A percentile compares a stretch with the other conserved stretches of the same genome.
Evolutionary conservation across 2,888 invertebrate genomes (phyloP).

Genomic region (Apotomis turbidana): DNA sequence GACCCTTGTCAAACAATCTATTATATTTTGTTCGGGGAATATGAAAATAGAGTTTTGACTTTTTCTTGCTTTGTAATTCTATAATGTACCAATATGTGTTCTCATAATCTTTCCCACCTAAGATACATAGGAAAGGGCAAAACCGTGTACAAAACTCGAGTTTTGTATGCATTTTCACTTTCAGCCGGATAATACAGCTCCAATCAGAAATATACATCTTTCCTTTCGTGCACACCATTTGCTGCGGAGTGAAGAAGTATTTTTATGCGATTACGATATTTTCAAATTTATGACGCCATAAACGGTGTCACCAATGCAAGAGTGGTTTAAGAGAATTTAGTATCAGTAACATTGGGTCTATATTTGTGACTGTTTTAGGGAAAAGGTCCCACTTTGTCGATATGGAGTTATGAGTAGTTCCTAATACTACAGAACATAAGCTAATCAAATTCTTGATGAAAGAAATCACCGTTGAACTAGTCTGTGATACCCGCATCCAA

Average conservation of each 20-base stretch:
- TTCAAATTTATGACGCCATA: constrained; percentile 52
- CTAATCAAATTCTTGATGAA: too few relatives aligned
- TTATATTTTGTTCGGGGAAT: too few relatives aligned
- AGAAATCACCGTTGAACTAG: too few relatives aligned
- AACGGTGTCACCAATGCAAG: constrained; percentile 35
- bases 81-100: not conserved
- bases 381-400: too few relatives aligned
- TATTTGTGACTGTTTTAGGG: too few relatives aligned
- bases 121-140: constrained; percentile 1
- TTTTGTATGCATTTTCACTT: constrained; percentile 28
- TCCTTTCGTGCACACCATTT: constrained; percentile 52
- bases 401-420: too few relatives aligned
- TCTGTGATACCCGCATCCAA: too few relatives aligned
- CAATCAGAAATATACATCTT: constrained; percentile 42
- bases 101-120: not conserved
- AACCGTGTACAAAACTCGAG: constrained; percentile 4
- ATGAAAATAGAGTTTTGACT: too few relatives aligned
- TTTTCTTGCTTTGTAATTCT: too few relatives aligned
- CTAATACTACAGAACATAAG: too few relatives aligned
- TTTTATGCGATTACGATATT: constrained; percentile 55
- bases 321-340: constrained; percentile 31
- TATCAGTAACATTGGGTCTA: constrained; percentile 12
- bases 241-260: constrained; percentile 51
- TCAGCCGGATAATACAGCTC: constrained; percentile 35
- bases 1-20: too few relatives aligned